Conservation (phyloP, 2,113 vertebrate species). For the Scartelaos histophorus region DNA sequence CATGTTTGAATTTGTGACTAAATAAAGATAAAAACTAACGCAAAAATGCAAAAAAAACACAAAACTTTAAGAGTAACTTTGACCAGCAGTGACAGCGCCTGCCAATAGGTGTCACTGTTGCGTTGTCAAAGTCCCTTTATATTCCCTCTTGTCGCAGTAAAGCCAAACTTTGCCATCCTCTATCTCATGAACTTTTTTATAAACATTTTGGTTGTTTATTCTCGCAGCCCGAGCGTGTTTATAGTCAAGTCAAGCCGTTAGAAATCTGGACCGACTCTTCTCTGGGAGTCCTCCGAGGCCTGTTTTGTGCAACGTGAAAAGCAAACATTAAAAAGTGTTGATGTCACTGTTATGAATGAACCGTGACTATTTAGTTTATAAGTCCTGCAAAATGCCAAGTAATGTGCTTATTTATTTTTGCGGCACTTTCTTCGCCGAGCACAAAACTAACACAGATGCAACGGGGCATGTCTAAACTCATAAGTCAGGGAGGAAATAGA, state of each 20-base stretch:
- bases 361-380: neutral
- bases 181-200: neutral
- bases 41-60: neutral
- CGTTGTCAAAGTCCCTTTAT: neutral
- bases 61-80: neutral
- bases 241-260: slow-evolving; percentile 15
- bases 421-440: too few species aligned
- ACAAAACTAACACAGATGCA: too few species aligned
- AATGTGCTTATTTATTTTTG: neutral
- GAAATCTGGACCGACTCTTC: slow-evolving; percentile 6
- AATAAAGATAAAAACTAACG: too few species aligned
- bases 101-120: slow-evolving; percentile 43
- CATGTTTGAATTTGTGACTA: too few species aligned
- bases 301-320: slow-evolving; percentile 21
- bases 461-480: too few species aligned
- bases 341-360: slow-evolving; percentile 10
- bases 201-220: slow-evolving; percentile 22
- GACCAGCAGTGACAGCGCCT: neutral
- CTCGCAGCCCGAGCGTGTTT: slow-evolving; percentile 36
- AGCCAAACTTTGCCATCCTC: neutral
- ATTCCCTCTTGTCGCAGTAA: neutral
- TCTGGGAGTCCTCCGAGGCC: slow-evolving; percentile 11
- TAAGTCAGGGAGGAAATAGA: neutral
- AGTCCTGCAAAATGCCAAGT: neutral
- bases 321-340: neutral